Percentiles rank a stretch among this genome's conserved stretches.
Evolutionary conservation across 92 coral and sea anemone genomes (phyloP).

Genomic region (Phymanthus crucifer): DNA sequence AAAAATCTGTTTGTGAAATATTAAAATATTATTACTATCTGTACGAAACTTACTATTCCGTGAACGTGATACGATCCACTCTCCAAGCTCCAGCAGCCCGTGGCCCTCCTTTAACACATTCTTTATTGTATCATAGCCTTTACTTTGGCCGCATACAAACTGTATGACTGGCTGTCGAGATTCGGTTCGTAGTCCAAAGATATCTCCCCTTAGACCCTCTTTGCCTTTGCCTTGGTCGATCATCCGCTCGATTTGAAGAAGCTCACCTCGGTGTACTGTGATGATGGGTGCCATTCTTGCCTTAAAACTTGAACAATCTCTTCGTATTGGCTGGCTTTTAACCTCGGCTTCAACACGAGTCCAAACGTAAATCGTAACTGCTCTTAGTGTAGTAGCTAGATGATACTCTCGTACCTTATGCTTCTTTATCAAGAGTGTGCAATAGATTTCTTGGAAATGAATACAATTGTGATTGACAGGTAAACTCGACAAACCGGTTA

Average conservation of each 20-base stretch:
- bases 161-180: conserved; percentile 19
- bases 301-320: background rate
- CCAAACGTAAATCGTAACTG: background rate
- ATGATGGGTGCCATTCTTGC: background rate
- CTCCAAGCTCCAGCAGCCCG: conserved; percentile 17
- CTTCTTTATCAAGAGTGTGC: background rate
- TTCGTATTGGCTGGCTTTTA: background rate
- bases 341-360: background rate
- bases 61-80: background rate
- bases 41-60: background rate
- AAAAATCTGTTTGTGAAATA: background rate
- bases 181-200: conserved; percentile 11
- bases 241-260: conserved; percentile 14
- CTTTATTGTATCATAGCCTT: background rate
- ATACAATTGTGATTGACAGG: background rate
- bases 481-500: background rate
- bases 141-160: conserved; percentile 1
- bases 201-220: background rate
- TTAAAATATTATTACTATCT: background rate
- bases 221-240: background rate
- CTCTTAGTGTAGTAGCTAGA: background rate
- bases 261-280: conserved; percentile 20
- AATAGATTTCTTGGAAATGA: conserved; percentile 8
- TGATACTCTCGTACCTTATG: background rate
- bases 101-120: background rate